Evolutionary conservation across 2,113 vertebrate species (phyloP).

Genomic region (Egretta garzetta): DNA sequence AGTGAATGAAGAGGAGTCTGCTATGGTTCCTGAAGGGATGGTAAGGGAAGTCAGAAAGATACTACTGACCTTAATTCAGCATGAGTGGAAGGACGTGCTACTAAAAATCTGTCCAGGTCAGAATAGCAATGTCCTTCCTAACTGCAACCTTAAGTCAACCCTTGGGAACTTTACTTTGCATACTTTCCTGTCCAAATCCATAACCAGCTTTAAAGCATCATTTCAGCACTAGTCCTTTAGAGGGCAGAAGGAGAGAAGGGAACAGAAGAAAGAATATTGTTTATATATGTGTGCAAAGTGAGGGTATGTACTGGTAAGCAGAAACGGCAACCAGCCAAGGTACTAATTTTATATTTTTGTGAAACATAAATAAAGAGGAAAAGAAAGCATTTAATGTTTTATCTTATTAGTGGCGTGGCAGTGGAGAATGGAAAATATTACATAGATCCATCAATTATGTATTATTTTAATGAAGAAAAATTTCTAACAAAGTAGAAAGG

Average conservation of each 20-base stretch:
- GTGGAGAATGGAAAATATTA: not conserved
- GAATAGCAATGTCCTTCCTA: not conserved
- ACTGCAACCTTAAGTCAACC: not conserved
- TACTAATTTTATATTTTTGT: not conserved
- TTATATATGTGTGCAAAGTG: not conserved
- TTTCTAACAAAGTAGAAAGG: not conserved
- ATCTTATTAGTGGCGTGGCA: not conserved
- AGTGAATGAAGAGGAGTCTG: not conserved
- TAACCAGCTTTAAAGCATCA: not conserved
- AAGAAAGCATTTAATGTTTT: not conserved
- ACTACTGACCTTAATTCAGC: not conserved
- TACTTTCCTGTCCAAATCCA: not conserved
- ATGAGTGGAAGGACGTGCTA: not conserved
- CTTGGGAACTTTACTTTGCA: not conserved
- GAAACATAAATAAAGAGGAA: not conserved
- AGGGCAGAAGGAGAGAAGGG: not conserved
- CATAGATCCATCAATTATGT: not conserved
- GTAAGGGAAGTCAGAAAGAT: not conserved
- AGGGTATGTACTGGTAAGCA: not conserved
- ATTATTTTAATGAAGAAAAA: not conserved
- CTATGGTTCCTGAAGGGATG: rapidly evolving
- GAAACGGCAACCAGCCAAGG: not conserved
- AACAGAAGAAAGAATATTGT: not conserved
- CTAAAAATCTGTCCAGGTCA: not conserved
- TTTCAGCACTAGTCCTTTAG: not conserved